A percentile compares a stretch with the other conserved stretches of the same genome.
Conservation (phyloP, 2,797 vertebrate genomes). For the Diglossa cyanea region DNA sequence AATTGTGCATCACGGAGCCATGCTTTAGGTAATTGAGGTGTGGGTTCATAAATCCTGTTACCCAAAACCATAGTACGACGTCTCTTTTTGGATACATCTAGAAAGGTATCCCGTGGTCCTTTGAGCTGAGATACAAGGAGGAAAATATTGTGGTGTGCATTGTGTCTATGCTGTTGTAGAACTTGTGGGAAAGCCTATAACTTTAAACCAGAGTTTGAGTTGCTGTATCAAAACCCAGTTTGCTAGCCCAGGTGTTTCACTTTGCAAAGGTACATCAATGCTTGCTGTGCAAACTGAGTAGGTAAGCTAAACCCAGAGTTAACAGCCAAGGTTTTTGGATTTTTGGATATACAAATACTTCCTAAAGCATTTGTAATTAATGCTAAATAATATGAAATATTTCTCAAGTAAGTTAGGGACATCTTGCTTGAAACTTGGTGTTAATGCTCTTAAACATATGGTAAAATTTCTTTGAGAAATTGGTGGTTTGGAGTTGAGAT, state of each 20-base stretch:
- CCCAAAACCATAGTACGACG: not conserved
- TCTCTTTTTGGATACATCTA: not conserved
- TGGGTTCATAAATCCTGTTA: not conserved
- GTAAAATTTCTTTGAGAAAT: not conserved
- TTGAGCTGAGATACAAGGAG: not conserved
- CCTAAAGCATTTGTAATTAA: not conserved
- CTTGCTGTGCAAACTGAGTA: not conserved
- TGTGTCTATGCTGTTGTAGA: not conserved
- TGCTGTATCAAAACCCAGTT: not conserved
- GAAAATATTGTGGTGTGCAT: not conserved
- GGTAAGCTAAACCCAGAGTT: not conserved
- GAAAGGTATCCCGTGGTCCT: not conserved
- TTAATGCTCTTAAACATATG: not conserved
- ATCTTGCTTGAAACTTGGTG: not conserved
- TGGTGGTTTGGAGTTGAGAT: not conserved
- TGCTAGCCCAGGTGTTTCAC: not conserved
- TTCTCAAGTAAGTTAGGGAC: not conserved
- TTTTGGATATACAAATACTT: not conserved
- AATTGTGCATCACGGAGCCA: not conserved
- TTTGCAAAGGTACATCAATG: not conserved
- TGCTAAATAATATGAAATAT: not conserved
- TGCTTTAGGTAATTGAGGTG: not conserved
- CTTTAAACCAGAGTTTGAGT: not conserved
- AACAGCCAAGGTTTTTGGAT: not conserved
- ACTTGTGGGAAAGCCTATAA: not conserved